Conservation (phyloP, 2,888 invertebrate genomes). For the Therioaphis trifolii region DNA sequence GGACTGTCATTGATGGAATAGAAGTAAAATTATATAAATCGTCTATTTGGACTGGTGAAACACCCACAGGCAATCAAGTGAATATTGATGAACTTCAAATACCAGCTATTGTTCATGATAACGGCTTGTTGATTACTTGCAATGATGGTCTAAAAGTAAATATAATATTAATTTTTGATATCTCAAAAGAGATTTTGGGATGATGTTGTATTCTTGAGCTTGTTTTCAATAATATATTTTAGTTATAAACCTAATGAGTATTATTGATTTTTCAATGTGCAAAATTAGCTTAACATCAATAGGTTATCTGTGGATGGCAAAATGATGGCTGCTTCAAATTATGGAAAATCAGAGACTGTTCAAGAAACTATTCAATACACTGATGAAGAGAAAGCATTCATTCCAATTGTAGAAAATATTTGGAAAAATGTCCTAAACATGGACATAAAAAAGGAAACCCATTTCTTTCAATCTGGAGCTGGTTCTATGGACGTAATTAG, state of each 20-base stretch:
- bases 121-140: constrained; percentile 84
- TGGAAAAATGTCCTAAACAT: constrained; percentile 88
- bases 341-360: constrained; percentile 74
- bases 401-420: constrained; percentile 75
- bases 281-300: constrained; percentile 76
- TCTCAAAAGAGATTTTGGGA: no score
- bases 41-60: constrained; percentile 74
- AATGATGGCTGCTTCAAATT: constrained; percentile 85
- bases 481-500: constrained; percentile 97
- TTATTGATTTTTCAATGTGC: neutral
- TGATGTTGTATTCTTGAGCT: neutral
- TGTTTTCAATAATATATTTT: neutral
- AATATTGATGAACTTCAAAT: constrained; percentile 71
- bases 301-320: constrained; percentile 82
- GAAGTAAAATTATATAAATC: constrained; percentile 86
- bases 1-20: constrained; percentile 74
- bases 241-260: neutral
- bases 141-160: constrained; percentile 74
- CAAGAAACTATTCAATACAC: constrained; percentile 75
- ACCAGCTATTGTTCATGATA: constrained; percentile 79
- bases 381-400: constrained; percentile 78
- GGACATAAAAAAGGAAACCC: constrained; percentile 81
- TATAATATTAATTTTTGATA: neutral
- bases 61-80: constrained; percentile 71
- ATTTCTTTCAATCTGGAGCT: constrained; percentile 95